Percentiles rank a stretch among this genome's conserved stretches.
Conservation (phyloP, 1,140 invertebrate genomes). For the Ceratosolen solmsi region DNA sequence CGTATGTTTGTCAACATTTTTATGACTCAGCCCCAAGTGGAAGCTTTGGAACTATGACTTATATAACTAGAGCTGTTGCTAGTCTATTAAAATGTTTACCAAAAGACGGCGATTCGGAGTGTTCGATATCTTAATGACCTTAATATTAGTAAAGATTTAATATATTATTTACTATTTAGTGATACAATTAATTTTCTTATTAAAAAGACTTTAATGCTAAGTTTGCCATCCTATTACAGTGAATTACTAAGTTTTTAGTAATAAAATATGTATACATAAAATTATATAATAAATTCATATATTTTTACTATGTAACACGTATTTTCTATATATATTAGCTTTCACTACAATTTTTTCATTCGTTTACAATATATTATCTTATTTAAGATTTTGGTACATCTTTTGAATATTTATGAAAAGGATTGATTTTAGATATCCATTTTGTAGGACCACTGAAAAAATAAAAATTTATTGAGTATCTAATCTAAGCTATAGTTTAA, state of each 20-base stretch:
- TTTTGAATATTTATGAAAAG: constrained; percentile 70
- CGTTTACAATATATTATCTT: constrained; percentile 34
- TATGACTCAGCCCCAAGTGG: constrained; percentile 99
- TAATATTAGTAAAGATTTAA: constrained; percentile 1
- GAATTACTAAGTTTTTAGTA: no score
- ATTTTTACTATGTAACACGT: constrained; percentile 15
- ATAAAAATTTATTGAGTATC: constrained; percentile 22
- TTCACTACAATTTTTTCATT: constrained; percentile 19
- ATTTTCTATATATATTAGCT: constrained; percentile 9
- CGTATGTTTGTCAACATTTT: constrained; percentile 96
- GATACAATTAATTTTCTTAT: no score
- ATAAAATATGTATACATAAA: constrained; percentile 7
- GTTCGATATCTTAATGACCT: constrained; percentile 76
- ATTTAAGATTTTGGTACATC: background rate
- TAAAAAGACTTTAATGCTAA: background rate
- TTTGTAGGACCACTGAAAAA: constrained; percentile 64
- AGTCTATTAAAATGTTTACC: constrained; percentile 83
- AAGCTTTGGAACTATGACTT: constrained; percentile 97
- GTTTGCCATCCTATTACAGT: no score
- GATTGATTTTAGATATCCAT: constrained; percentile 83
- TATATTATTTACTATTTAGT: constrained; percentile 7
- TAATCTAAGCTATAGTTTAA: constrained; percentile 17
- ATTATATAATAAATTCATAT: constrained; percentile 31
- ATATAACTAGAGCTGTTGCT: constrained; percentile 91
- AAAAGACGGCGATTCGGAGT: constrained; percentile 85